A percentile compares a stretch with the other conserved stretches of the same genome.
These are phyloP conservation scores for Drosophila pseudoananassae DNA, from an alignment of 1,140 invertebrate species.

Conservation along the genomic window DNA sequence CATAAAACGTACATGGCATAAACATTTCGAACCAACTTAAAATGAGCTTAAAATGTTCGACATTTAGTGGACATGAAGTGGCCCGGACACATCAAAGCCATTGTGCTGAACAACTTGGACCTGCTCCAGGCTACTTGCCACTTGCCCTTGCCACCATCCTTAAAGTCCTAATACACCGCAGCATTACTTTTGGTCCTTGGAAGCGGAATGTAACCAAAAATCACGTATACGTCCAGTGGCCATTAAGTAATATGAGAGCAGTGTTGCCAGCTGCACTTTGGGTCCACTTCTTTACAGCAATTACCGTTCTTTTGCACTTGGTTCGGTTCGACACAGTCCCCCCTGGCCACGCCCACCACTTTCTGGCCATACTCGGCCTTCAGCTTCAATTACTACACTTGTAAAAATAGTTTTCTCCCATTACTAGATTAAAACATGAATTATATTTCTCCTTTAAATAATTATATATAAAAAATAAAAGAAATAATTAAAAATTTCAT, in stretches of 20 bases:
- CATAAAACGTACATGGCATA: constrained; percentile 26
- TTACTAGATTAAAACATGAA: no score
- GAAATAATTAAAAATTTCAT: no score
- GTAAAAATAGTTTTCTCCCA: background rate
- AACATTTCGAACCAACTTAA: constrained; percentile 43
- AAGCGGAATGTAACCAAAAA: constrained; percentile 56
- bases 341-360: constrained; percentile 5
- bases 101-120: constrained; percentile 54
- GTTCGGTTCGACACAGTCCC: constrained; percentile 23
- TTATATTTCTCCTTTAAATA: no score
- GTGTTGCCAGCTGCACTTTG: constrained; percentile 56
- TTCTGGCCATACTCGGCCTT: constrained; percentile 30
- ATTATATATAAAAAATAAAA: no score
- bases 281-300: constrained; percentile 54
- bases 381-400: constrained; percentile 40
- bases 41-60: constrained; percentile 60
- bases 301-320: constrained; percentile 41
- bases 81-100: constrained; percentile 51
- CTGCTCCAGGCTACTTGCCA: constrained; percentile 2
- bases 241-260: constrained; percentile 67
- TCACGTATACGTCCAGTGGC: constrained; percentile 77
- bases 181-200: constrained; percentile 25
- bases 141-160: background rate
- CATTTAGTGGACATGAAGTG: constrained; percentile 56
- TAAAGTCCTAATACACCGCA: constrained; percentile 15